A percentile compares a stretch with the other conserved stretches of the same genome.
Conservation (phyloP, 2,113 vertebrate species). For the Dasyprocta punctata region DNA sequence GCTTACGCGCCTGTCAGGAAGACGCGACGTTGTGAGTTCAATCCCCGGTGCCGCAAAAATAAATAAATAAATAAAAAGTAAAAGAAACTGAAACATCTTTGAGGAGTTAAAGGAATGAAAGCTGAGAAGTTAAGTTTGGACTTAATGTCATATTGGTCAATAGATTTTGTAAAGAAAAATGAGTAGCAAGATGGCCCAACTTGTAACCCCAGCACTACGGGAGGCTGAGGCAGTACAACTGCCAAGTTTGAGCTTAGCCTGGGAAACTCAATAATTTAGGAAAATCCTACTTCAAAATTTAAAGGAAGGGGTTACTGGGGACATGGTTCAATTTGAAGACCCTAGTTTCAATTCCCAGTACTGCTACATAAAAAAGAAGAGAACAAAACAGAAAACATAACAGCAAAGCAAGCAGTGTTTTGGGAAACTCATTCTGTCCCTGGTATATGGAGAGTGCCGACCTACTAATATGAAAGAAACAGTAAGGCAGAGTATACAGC, state of each 20-base stretch:
- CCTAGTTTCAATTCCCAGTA: neutral
- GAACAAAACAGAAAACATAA: neutral
- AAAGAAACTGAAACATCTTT: slow-evolving; percentile 5
- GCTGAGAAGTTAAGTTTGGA: neutral
- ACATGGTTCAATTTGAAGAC: neutral
- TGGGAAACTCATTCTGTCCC: neutral
- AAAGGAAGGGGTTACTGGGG: neutral
- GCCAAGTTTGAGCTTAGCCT: neutral
- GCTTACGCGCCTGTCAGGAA: too few relatives aligned
- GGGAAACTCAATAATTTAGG: neutral
- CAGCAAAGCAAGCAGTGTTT: neutral
- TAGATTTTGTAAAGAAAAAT: neutral
- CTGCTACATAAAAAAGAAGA: neutral
- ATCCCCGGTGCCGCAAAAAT: too few relatives aligned
- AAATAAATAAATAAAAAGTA: neutral
- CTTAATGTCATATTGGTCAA: neutral
- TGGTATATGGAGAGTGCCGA: neutral
- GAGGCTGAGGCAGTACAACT: neutral
- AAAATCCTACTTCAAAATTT: too few relatives aligned
- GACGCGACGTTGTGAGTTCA: too few relatives aligned
- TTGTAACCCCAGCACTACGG: neutral
- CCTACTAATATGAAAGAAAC: neutral
- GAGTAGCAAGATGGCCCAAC: neutral
- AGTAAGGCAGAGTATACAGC: too few relatives aligned
- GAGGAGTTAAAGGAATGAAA: neutral